These are phyloP conservation scores for Paraplagusia blochii DNA, from an alignment of 2,113 vertebrate species.

Conservation along the genomic window DNA sequence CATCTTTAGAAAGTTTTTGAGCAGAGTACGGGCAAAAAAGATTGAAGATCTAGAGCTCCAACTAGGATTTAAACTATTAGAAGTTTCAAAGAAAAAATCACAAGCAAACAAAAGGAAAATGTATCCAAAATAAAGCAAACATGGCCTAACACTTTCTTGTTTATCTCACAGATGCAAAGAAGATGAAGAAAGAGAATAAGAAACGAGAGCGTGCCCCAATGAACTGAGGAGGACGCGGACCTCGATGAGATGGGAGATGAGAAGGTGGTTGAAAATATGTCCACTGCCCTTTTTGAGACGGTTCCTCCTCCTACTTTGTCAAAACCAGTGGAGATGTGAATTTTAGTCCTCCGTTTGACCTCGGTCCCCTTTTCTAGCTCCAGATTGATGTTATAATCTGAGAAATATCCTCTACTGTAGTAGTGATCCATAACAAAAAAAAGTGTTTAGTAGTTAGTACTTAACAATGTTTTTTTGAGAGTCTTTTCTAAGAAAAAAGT, in stretches of 20 bases:
- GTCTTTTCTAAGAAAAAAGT: slow-evolving; percentile 41
- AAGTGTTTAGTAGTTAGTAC: slow-evolving; percentile 47
- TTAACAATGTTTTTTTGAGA: slow-evolving; percentile 53
- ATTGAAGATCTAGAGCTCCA: too few relatives aligned
- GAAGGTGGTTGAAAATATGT: slow-evolving; percentile 14
- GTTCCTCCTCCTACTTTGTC: slow-evolving; percentile 52
- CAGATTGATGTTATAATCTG: slow-evolving; percentile 46
- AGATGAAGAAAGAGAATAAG: slow-evolving; percentile 77
- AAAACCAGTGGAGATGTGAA: slow-evolving; percentile 44
- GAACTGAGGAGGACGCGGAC: slow-evolving; percentile 56
- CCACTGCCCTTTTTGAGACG: slow-evolving; percentile 27
- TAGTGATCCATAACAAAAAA: slow-evolving; percentile 47
- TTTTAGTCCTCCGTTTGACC: slow-evolving; percentile 42
- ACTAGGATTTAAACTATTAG: too few relatives aligned
- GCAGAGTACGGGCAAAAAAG: too few relatives aligned
- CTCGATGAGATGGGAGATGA: slow-evolving; percentile 6
- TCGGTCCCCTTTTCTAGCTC: slow-evolving; percentile 49
- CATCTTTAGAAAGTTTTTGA: too few relatives aligned
- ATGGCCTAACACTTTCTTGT: neutral
- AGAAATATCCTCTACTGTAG: slow-evolving; percentile 40
- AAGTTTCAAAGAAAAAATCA: too few relatives aligned
- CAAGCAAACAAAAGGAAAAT: too few relatives aligned
- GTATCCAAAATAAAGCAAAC: too few relatives aligned
- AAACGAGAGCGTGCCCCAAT: slow-evolving; percentile 74
- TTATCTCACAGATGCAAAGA: slow-evolving; percentile 68